Conservation (phyloP, 2,888 invertebrate species). For the Lysandra coridon region DNA sequence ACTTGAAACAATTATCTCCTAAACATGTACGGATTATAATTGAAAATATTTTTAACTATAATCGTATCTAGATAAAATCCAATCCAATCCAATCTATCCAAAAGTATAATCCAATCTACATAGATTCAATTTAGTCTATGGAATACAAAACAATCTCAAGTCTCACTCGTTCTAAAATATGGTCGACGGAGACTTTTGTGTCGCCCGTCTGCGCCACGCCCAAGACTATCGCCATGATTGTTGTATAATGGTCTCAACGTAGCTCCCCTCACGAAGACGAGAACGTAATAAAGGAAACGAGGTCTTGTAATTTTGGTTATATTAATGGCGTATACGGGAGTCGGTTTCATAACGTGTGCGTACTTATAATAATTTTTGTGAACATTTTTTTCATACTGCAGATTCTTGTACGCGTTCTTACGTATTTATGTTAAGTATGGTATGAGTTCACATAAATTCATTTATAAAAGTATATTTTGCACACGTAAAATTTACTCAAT, state of each 20-base stretch:
- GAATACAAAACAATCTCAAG: no score
- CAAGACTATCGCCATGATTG: slow-evolving; percentile 73
- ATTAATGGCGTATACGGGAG: slow-evolving; percentile 52
- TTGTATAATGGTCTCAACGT: slow-evolving; percentile 64
- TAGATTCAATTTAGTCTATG: no score
- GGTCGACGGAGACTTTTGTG: background rate
- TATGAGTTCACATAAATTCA: no score
- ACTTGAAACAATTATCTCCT: no score
- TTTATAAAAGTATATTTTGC: no score
- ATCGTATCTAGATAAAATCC: no score
- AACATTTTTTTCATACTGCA: background rate
- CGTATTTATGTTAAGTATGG: background rate
- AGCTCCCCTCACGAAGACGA: slow-evolving; percentile 41
- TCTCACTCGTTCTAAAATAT: background rate
- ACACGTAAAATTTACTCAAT: background rate
- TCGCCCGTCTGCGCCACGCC: background rate
- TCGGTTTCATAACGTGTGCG: background rate
- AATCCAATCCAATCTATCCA: no score
- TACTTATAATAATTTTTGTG: background rate
- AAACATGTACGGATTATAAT: no score
- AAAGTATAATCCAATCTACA: no score
- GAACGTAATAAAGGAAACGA: slow-evolving; percentile 44
- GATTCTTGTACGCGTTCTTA: background rate
- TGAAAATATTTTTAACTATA: no score
- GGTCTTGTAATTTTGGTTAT: slow-evolving; percentile 52